phyloP scores from a whole-genome alignment of 2,113 vertebrate genomes.

The Leptosomus discolor region DNA sequence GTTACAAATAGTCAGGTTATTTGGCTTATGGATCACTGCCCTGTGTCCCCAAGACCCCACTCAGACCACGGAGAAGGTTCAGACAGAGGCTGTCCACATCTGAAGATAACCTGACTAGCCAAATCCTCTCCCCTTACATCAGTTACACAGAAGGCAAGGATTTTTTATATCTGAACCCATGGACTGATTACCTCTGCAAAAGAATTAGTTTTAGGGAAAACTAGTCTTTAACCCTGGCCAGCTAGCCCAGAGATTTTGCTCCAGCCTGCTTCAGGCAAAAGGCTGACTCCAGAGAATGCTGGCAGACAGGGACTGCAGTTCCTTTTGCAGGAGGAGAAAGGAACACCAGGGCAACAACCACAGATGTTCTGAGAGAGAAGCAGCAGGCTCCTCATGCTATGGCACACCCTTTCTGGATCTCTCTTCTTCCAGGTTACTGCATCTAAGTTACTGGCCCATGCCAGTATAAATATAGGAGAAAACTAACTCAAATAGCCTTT shows the following conservation, averaged over 20 bases:
- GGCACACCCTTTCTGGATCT: background rate
- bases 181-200: background rate
- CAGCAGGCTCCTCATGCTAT: background rate
- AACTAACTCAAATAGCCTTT: background rate
- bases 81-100: background rate
- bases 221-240: background rate
- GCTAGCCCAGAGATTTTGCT: background rate
- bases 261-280: background rate
- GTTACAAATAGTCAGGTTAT: background rate
- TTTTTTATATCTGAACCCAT: background rate
- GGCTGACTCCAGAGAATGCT: background rate
- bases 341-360: background rate
- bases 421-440: background rate
- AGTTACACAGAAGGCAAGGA: background rate
- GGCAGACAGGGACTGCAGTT: background rate
- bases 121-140: background rate
- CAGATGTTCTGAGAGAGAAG: background rate
- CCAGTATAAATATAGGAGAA: background rate
- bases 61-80: background rate
- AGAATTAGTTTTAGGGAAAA: background rate
- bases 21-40: background rate
- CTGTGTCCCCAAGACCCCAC: background rate
- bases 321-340: background rate
- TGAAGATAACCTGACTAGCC: background rate
- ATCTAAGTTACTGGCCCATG: background rate